Base-by-base conservation (phyloP, 2,113 vertebrate species). In the Narcine bancroftii region DNA sequence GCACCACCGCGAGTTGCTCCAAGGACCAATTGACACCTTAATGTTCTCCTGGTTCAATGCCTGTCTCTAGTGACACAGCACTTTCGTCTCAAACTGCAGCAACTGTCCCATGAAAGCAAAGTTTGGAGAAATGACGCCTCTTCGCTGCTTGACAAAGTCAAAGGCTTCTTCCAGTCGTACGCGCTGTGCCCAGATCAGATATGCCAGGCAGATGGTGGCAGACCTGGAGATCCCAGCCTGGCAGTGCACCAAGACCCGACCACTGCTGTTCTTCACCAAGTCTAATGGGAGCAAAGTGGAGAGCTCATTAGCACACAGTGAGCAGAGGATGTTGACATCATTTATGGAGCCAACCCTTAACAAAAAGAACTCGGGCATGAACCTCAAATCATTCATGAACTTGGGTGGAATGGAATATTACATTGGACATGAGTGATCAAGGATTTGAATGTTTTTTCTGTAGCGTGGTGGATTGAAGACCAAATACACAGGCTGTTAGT, bases 201-300 rank as follows among this genome's bases (percentile, higher is more conserved):
- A 96, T 45, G 96, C 96, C 94, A 97, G 94, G 87, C 96, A 97
- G 94, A 96, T 96, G 92, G 96, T 96, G 93, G 96, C 96, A 0
- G 96, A 96, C 92, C 96, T 95, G 4, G 96, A 97, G 94, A 97
- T 96, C 71, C 96, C 96, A 4, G 96, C 96, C 93, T 97, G 96
- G 93, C 96, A 97, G 65, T 96, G 96, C 89, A 97, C 96, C 92
- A 97, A 93, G 81, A 96, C 96, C 0, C 96, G 94, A 29, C 96
- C 96, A 0, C 96, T 95, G 0, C 93, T 94, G 93, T 95, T 94
- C 93, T 96, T 96, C 94, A 96, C 96, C 0, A 96, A 96, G 92
- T 96, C 96, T 97, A 9, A 79, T 26, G 15, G 33, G 85, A 6
- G 94, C 36, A 85, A 92, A 93, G 92, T 47, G 71, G 73, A 15